Percentiles rank a stretch among this genome's conserved stretches.
These are phyloP conservation scores for Pteropus rufus DNA, from an alignment of 2,797 vertebrate species.

Conservation along the genomic window DNA sequence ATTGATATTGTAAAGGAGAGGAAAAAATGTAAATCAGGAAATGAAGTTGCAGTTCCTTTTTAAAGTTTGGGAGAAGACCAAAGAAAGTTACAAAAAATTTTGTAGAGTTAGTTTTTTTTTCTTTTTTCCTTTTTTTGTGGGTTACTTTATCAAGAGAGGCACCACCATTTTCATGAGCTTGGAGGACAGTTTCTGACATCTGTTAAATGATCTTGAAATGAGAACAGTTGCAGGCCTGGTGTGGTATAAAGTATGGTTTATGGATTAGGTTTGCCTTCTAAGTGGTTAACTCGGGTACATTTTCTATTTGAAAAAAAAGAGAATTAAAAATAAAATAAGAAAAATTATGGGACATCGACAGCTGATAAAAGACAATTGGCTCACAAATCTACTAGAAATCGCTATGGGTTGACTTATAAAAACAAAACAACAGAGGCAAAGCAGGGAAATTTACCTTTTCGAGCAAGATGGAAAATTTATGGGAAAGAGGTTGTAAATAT, in stretches of 20 bases:
- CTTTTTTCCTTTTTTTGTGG: background rate
- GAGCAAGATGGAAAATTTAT: background rate
- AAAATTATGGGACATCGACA: background rate
- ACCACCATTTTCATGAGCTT: background rate
- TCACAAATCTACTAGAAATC: background rate
- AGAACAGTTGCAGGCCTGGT: background rate
- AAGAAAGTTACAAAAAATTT: slow-evolving; percentile 15
- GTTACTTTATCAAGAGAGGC: background rate
- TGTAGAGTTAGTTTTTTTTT: background rate
- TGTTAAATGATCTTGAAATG: background rate
- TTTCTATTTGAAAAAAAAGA: background rate
- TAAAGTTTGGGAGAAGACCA: slow-evolving; percentile 38
- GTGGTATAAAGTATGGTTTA: background rate
- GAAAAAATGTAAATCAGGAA: slow-evolving; percentile 22
- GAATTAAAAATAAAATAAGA: background rate
- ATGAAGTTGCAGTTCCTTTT: slow-evolving; percentile 29
- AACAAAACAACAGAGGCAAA: background rate
- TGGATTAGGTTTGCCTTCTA: background rate
- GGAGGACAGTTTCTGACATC: background rate
- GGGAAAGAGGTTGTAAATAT: background rate
- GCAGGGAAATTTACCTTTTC: background rate
- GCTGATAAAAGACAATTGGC: background rate
- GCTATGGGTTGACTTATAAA: background rate
- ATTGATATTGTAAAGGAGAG: background rate
- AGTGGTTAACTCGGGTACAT: background rate